A percentile compares a stretch with the other conserved stretches of the same genome.
Evolutionary conservation across 2,113 vertebrate genomes (phyloP).

Genomic region (Corydoras maculifer): DNA sequence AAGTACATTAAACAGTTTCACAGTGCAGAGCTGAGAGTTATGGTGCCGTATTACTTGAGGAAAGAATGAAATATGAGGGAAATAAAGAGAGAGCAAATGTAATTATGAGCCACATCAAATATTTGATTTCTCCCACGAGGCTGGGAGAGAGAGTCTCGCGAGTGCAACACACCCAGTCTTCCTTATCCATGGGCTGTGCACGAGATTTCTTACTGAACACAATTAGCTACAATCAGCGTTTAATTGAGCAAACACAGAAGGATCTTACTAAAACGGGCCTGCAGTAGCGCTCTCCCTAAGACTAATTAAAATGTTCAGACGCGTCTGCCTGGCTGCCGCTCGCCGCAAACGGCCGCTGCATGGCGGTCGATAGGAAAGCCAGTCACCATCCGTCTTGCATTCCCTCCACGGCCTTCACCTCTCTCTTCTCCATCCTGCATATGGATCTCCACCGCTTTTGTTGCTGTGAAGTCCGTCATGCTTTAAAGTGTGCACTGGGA

Average conservation of each 20-base stretch:
- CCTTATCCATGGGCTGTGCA: constrained; percentile 49
- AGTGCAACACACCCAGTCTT: constrained; percentile 32
- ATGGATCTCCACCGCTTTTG: constrained; percentile 33
- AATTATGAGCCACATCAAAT: constrained; percentile 63
- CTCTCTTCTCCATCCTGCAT: neutral
- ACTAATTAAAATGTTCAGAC: constrained; percentile 57
- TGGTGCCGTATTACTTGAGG: neutral
- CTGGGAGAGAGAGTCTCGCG: constrained; percentile 26
- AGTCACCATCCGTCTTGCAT: constrained; percentile 17
- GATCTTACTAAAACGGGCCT: constrained; percentile 52
- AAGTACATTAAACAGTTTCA: constrained; percentile 24
- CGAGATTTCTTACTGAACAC: constrained; percentile 53
- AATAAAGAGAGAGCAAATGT: constrained; percentile 41
- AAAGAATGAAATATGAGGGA: constrained; percentile 29
- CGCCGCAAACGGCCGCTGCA: constrained; percentile 4
- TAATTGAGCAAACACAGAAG: constrained; percentile 64
- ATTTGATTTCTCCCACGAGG: constrained; percentile 47
- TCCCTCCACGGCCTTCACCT: constrained; percentile 1
- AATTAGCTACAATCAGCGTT: constrained; percentile 67
- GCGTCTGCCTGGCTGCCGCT: constrained; percentile 35
- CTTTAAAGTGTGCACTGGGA: constrained; percentile 28
- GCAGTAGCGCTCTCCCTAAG: constrained; percentile 36
- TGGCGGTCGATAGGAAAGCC: constrained; percentile 15
- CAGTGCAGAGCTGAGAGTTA: constrained; percentile 4
- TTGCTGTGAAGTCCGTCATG: constrained; percentile 46